Evolutionary conservation across 2,113 vertebrate genomes (phyloP).

Genomic region (human (Homo sapiens)): DNA sequence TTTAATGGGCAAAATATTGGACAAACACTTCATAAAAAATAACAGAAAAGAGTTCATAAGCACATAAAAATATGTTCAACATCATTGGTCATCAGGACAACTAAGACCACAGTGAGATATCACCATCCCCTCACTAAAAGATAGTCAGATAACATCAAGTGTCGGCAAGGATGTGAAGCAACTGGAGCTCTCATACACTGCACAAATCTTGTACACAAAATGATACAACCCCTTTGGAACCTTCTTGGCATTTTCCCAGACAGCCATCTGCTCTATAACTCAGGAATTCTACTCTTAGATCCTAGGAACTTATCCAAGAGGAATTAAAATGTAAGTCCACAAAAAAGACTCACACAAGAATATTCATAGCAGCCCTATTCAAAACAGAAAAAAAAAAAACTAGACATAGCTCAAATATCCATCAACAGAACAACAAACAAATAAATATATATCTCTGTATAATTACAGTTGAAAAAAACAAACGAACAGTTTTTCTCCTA

Average conservation of each 20-base stretch:
- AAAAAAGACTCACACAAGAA: neutral
- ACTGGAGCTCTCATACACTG: neutral
- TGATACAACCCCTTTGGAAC: neutral
- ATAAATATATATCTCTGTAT: neutral
- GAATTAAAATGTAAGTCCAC: neutral
- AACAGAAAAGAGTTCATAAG: neutral
- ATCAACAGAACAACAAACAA: neutral
- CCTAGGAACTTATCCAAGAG: neutral
- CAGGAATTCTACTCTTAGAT: neutral
- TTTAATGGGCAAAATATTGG: neutral
- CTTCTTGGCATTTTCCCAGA: neutral
- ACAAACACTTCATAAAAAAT: neutral
- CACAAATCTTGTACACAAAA: neutral
- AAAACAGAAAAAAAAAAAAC: neutral
- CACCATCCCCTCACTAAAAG: neutral
- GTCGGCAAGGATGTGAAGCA: neutral
- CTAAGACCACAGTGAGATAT: neutral
- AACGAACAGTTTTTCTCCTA: neutral
- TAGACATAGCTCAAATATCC: neutral
- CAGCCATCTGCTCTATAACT: neutral
- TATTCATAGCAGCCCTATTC: neutral
- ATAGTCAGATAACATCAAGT: neutral
- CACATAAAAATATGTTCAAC: neutral
- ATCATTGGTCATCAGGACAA: neutral
- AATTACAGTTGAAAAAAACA: neutral